phyloP scores from a whole-genome alignment of 2,113 vertebrate genomes.

The Heloderma charlesbogerti region DNA sequence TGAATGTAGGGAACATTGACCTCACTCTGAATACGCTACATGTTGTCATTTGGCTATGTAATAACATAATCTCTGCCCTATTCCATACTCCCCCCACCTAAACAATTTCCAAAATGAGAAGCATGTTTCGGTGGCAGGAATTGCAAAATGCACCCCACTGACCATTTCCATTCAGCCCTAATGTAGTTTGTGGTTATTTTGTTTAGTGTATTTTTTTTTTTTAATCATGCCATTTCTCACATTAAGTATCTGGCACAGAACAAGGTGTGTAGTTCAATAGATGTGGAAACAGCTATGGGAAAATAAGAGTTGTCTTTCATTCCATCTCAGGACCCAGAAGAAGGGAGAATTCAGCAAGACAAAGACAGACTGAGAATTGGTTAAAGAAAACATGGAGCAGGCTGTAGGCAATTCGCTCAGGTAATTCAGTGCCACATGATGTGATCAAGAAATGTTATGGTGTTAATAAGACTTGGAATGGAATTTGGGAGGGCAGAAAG shows the following conservation, averaged over 20 bases:
- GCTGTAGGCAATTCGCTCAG: not conserved
- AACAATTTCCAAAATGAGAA: not conserved
- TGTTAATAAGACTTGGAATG: no score
- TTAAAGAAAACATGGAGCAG: not conserved
- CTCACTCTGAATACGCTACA: not conserved
- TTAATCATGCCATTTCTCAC: not conserved
- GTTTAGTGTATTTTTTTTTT: no score
- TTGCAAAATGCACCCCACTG: fast-evolving
- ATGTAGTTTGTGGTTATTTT: not conserved
- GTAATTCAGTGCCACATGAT: not conserved
- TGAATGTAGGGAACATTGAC: no score
- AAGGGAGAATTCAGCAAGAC: no score
- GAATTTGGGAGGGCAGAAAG: not conserved
- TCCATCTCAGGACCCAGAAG: no score
- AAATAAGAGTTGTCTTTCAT: not conserved
- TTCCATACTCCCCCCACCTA: not conserved
- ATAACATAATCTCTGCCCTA: not conserved
- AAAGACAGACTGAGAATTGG: not conserved
- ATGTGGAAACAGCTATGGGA: not conserved
- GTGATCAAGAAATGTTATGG: not conserved
- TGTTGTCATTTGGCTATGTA: not conserved
- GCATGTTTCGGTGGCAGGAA: fast-evolving
- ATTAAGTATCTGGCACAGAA: no score
- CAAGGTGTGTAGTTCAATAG: not conserved
- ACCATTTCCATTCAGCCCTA: not conserved